Evolutionary conservation across 2,888 invertebrate species (phyloP), one percentile per base, ranked within the genome.

Genomic region (Xanthia icteritia): DNA sequence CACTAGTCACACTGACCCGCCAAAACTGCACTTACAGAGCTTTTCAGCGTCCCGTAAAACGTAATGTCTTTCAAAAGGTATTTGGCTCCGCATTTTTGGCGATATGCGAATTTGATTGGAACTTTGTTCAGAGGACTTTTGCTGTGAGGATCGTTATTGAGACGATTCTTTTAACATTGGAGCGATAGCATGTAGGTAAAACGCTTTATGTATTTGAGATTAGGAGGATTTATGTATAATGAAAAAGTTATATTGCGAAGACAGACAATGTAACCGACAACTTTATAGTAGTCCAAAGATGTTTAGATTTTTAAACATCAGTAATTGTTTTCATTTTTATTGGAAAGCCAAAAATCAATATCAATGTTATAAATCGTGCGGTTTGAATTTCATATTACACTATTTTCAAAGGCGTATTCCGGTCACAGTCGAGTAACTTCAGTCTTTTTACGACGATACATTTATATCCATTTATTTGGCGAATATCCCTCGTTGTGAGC

Each of bases 391-490:
- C 69, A 82, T 81, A 82, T 82, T 75, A 78, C 77, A 81, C 80
- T 85, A 82, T 77, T 79, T 80, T 82, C 58, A 63, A 76, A 63
- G 74, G 82, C 77, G 79, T 87, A 90, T 91, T 89, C 86, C 82
- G 76, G 87, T 86, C 88, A 87, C 84, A 89, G 86, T 76, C 82
- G 78, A 86, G 83, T 86, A 85, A 89, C 77, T 88, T 88, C 84
- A 87, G 86, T 89, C 87, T 89, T 82, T 86, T 87, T 86, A 86
- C 88, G 88, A 89, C 88, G 88, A 83, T 89, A 91, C 89, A 93
- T 93, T 93, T 92, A 92, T 92, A 92, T 91, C 93, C 89, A 92
- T 92, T 91, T 92, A 91, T 93, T 91, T 91, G 90, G 88, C 86
- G 89, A 90, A 91, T 89, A 92, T 90, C 90, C 88, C 88, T 87